Base-by-base conservation (phyloP, 1,140 invertebrate genomes). In the Heliconius hermathena region DNA sequence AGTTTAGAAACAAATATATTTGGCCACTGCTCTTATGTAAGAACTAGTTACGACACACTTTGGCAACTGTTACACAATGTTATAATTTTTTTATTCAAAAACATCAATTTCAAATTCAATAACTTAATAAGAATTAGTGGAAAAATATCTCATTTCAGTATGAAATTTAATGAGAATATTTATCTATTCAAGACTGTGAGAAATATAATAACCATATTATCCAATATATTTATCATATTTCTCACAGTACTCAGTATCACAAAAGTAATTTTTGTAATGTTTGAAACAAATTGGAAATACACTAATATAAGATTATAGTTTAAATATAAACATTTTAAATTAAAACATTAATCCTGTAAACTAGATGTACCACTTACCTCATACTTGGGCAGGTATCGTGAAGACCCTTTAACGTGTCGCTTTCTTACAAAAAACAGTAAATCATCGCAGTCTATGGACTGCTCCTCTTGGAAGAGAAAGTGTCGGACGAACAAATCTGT, bases 371-470 rank as follows among this genome's bases (percentile, higher is more conserved):
- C 36, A 78, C 90, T 93, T 93, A 98, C 97, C 96, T 98, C 97
- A 95, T 97, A 98, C 95, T 98, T 98, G 80, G 97, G 97, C 89
- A 98, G 95, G 91, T 98, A 97, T 83, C 97, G 96, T 71, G 97
- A 97, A 73, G 97, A 97, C 57, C 97, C 97, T 93, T 98, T 98
- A 52, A 98, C 96, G 91, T 97, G 97, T 88, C 97, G 97, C 91
- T 99, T 99, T 75, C 98, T 96, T 29, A 99, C 98, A 95, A 99
- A 99, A 94, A 99, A 99, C 72, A 99, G 93, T 85, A 99, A 96
- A 92, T 99, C 99, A 95, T 99, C 99, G 87, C 98, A 97, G 91
- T 98, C 98, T 80, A 98, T 98, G 66, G 97, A 96, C 85, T 96
- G 96, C 87, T 96, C 95, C 84, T 96, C 95, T 95, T 98, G 97